Base-by-base conservation (phyloP, 2,888 invertebrate genomes). In the Tenodera sinensis region DNA sequence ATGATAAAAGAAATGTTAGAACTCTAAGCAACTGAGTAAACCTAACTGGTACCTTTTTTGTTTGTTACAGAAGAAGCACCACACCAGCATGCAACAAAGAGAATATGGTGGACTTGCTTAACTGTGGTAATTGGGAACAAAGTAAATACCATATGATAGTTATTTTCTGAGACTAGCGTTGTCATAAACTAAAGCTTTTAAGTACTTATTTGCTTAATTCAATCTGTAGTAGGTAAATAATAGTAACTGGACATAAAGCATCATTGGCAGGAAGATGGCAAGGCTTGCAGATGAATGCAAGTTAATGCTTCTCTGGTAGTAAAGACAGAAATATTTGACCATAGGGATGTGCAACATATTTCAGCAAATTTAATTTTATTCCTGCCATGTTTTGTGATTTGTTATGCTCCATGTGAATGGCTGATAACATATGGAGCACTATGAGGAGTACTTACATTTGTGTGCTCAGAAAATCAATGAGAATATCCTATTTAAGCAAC, bases 101-200 rank as follows among this genome's bases (percentile, higher is more conserved):
- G 25, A 25, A 71, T 20, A 25, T 71, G 54, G 54, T 71, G 54
- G 54, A 71, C 6, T n/a, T 87, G 42, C 83, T 83, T 82, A 83
- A 87, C 87, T 82, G 87, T 42, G 87, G 87, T 87, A 87, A 87
- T 28, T 87, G 87, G 87, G 87, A 87, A 87, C 87, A 87, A 86
- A 47, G 54, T 87, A 82, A 87, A 82, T 87, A 82, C 83, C 87
- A 87, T 87, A 83, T 34, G 34, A 87, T 87, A 82, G 82, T 87
- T 87, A 87, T 87, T 87, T 87, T 87, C 87, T 82, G 25, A 85
- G 28, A 28, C 9, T 87, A 87, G 83, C 83, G 25, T 71, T 71
- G 54, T 71, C 20, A 71, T 71, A 71, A 71, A 71, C 25, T 71
- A 71, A 71, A 71, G 54, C 54, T 71, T 71, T 20, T 25, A 15